These are phyloP conservation scores for Gephyroberyx darwinii DNA, from an alignment of 2,797 vertebrate species.

Conservation along the genomic window DNA sequence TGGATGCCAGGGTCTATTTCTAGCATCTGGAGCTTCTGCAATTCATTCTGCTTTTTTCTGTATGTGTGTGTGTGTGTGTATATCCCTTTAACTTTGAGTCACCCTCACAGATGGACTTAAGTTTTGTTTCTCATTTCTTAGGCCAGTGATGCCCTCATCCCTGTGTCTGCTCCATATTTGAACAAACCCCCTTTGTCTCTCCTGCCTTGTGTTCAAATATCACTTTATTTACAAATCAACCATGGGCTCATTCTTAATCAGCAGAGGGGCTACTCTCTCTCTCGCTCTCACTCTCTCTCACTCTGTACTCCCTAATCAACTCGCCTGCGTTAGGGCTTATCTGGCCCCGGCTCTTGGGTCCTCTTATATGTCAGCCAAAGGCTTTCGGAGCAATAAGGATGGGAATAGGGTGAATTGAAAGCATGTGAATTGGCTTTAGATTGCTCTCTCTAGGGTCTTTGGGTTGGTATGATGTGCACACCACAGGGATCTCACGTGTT, in stretches of 20 bases:
- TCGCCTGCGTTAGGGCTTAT: slow-evolving; percentile 4
- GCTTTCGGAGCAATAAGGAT: slow-evolving; percentile 56
- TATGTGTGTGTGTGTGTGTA: slow-evolving; percentile 4
- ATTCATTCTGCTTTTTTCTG: neutral
- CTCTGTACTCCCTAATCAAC: slow-evolving; percentile 19
- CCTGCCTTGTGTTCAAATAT: slow-evolving; percentile 13
- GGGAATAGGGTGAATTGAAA: slow-evolving; percentile 64
- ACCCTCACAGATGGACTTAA: neutral
- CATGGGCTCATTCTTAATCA: slow-evolving; percentile 32
- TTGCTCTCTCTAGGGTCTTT: slow-evolving; percentile 43
- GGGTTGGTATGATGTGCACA: slow-evolving; percentile 62
- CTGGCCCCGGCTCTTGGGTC: slow-evolving; percentile 7
- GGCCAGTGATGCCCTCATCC: neutral
- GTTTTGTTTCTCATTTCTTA: slow-evolving; percentile 11
- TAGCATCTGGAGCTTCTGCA: slow-evolving; percentile 12
- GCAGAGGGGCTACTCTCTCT: slow-evolving; percentile 7
- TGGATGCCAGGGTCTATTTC: slow-evolving; percentile 33
- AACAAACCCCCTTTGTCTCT: neutral
- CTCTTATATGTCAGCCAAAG: slow-evolving; percentile 35
- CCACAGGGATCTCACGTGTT: slow-evolving; percentile 70
- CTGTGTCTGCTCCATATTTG: neutral
- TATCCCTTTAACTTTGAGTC: slow-evolving; percentile 3
- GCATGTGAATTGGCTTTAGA: slow-evolving; percentile 73
- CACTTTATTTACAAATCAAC: slow-evolving; percentile 41
- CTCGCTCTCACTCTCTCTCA: neutral